Percentiles rank a stretch among this genome's conserved stretches.
These are phyloP conservation scores for Danio albolineatus DNA, from an alignment of 2,797 vertebrate genomes.

Conservation along the genomic window DNA sequence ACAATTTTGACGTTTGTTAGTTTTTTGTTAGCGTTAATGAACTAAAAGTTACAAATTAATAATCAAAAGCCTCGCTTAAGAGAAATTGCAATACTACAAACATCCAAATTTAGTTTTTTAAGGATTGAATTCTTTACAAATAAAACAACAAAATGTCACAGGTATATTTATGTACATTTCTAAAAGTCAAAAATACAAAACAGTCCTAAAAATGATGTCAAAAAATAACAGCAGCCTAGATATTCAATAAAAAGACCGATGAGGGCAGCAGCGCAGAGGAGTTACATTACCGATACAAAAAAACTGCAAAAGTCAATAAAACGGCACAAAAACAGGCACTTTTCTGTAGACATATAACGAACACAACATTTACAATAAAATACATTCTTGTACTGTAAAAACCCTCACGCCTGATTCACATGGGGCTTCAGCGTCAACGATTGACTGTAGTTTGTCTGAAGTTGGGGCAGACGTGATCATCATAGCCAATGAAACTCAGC, in stretches of 20 bases:
- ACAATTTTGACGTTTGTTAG: too few species aligned
- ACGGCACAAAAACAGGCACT: constrained; percentile 8
- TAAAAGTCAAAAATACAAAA: constrained; percentile 28
- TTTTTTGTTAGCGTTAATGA: too few species aligned
- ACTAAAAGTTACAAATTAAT: too few species aligned
- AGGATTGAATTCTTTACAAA: constrained; percentile 18
- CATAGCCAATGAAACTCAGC: too few species aligned
- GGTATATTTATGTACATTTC: constrained; percentile 1
- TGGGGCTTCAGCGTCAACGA: too few species aligned
- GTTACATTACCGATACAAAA: constrained; percentile 19
- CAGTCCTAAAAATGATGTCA: constrained; percentile 11
- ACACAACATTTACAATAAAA: constrained; percentile 41
- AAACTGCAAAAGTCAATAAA: constrained; percentile 9
- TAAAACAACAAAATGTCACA: neutral
- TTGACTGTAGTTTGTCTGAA: too few species aligned
- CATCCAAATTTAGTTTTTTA: neutral
- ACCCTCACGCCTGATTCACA: too few species aligned
- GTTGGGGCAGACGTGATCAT: too few species aligned
- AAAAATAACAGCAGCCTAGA: constrained; percentile 47
- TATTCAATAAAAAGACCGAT: constrained; percentile 28
- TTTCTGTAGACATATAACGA: constrained; percentile 31
- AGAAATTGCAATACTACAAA: neutral
- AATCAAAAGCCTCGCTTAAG: too few species aligned
- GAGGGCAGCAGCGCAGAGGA: constrained; percentile 43
- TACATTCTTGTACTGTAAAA: constrained; percentile 18